Evolutionary conservation across 1,140 invertebrate species (phyloP).

Genomic region (Penaeus indicus): DNA sequence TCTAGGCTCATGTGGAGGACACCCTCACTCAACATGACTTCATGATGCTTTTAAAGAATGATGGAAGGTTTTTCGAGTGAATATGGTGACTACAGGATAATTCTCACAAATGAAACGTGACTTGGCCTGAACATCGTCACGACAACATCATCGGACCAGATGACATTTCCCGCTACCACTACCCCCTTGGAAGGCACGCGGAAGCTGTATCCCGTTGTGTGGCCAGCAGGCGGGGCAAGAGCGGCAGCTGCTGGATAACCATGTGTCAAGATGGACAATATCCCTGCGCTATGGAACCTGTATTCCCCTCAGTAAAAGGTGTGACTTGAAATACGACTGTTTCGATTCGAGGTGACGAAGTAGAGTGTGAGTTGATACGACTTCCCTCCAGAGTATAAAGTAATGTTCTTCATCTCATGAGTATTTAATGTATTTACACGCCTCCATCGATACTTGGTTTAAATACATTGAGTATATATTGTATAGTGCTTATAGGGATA

Average conservation of each 20-base stretch:
- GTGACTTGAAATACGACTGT: slow-evolving; percentile 80
- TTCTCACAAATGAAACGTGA: slow-evolving; percentile 14
- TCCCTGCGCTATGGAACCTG: slow-evolving; percentile 71
- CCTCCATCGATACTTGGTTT: too few species aligned
- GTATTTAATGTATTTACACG: too few species aligned
- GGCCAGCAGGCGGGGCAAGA: not conserved
- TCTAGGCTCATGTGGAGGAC: slow-evolving; percentile 43
- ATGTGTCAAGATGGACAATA: slow-evolving; percentile 68
- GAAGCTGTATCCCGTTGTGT: slow-evolving; percentile 48
- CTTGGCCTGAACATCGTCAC: slow-evolving; percentile 37
- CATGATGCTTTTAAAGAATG: slow-evolving; percentile 28
- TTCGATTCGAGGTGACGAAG: slow-evolving; percentile 81
- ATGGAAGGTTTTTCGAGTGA: slow-evolving; percentile 31
- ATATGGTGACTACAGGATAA: slow-evolving; percentile 54
- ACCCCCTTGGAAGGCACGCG: slow-evolving; percentile 42
- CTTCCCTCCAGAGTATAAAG: slow-evolving; percentile 57
- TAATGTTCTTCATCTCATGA: not conserved
- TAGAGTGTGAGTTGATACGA: slow-evolving; percentile 71
- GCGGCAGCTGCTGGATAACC: slow-evolving; percentile 44
- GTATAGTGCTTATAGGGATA: too few species aligned
- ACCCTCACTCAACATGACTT: slow-evolving; percentile 45
- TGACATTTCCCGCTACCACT: slow-evolving; percentile 36
- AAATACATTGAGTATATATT: too few species aligned
- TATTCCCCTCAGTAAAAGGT: slow-evolving; percentile 71
- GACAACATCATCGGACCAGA: slow-evolving; percentile 4